A percentile compares a stretch with the other conserved stretches of the same genome.
phyloP scores from a whole-genome alignment of 1,140 invertebrate species.

The Bombus waltoni region DNA sequence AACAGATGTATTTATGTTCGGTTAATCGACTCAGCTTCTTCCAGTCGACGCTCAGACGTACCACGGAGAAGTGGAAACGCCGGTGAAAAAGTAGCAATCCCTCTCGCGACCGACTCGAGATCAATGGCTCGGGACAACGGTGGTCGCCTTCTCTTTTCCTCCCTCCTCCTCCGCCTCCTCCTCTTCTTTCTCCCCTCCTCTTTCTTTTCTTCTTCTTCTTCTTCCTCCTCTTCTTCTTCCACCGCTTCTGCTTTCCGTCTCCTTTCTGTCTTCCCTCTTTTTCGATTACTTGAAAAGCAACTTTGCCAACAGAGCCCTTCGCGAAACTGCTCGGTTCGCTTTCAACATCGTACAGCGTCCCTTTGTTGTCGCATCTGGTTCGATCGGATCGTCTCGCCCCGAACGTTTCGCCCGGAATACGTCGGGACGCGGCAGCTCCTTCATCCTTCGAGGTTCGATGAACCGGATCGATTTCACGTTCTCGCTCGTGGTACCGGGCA shows the following conservation, averaged over 20 bases:
- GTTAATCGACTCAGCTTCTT: conserved; percentile 47
- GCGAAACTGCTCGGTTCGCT: conserved; percentile 25
- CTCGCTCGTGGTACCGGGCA: not conserved
- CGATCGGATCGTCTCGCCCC: conserved; percentile 9
- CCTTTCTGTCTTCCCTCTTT: conserved; percentile 29
- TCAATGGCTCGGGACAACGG: conserved; percentile 53
- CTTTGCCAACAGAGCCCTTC: not conserved
- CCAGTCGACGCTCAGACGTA: conserved; percentile 12
- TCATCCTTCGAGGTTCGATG: conserved; percentile 23
- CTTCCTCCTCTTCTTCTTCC: not conserved
- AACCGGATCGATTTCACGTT: conserved; percentile 38
- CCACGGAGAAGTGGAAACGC: conserved; percentile 40
- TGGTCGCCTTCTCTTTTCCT: conserved; percentile 16
- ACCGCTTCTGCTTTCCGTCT: conserved; percentile 7
- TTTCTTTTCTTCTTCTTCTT: not conserved
- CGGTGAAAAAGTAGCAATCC: conserved; percentile 45
- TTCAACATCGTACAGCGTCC: not conserved
- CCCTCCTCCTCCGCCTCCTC: not conserved
- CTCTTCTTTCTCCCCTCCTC: not conserved
- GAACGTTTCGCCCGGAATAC: conserved; percentile 22
- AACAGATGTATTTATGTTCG: conserved; percentile 54
- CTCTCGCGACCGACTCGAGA: conserved; percentile 28
- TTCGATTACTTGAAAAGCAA: conserved; percentile 51
- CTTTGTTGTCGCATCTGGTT: conserved; percentile 34
- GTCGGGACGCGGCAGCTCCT: not conserved